Percentiles rank a stretch among this genome's conserved stretches.
These are phyloP conservation scores for Neolamprologus caudopunctatus DNA, from an alignment of 2,113 vertebrate species.

Conservation along the genomic window DNA sequence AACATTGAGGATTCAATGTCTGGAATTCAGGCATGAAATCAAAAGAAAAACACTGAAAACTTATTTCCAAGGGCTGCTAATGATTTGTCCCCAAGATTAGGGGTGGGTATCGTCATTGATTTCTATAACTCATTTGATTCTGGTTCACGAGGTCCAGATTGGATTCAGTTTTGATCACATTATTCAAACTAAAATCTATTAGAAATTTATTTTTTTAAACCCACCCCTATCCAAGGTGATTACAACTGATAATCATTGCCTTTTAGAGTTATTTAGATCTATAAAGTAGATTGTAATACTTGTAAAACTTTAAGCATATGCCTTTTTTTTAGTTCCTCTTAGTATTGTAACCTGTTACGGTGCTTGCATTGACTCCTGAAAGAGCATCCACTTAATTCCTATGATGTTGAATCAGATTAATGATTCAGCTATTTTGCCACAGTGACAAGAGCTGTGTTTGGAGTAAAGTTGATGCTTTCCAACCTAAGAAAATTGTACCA, in stretches of 20 bases:
- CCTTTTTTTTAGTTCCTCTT: neutral
- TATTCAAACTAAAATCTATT: neutral
- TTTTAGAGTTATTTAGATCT: neutral
- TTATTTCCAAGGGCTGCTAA: neutral
- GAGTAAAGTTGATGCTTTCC: neutral
- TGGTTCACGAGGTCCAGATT: neutral
- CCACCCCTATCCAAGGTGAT: neutral
- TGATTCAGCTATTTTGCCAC: neutral
- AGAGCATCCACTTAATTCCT: neutral
- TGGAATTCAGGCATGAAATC: neutral
- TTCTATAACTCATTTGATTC: neutral
- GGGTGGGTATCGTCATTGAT: neutral
- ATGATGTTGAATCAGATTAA: neutral
- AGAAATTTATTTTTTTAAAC: neutral
- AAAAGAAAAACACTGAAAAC: neutral
- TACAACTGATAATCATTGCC: neutral
- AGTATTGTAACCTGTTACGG: neutral
- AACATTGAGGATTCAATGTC: neutral
- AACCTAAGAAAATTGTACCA: neutral
- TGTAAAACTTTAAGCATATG: neutral
- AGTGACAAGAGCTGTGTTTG: neutral
- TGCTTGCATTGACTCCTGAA: neutral
- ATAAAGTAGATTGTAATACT: neutral
- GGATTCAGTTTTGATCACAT: neutral
- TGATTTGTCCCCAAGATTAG: neutral